Base-by-base conservation (phyloP, 2,113 vertebrate genomes). In the Oreochromis aureus region DNA sequence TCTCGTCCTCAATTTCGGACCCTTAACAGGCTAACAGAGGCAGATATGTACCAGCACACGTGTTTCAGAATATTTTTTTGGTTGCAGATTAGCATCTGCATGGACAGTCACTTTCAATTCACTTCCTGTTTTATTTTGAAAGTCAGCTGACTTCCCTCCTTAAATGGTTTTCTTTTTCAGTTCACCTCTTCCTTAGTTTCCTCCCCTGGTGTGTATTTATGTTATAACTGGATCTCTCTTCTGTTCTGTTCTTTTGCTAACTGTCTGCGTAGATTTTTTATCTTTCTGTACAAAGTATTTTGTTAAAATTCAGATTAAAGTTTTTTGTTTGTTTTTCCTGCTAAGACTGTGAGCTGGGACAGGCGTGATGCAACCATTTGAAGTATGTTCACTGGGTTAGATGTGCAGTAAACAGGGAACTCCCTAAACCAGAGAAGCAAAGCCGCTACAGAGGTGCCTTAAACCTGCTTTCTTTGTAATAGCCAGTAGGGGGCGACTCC, bases 281-380 rank as follows among this genome's bases (percentile, higher is more conserved):
- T 69, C 0, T 69, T 69, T 13, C 7, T 69, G 63, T 24, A 41
- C 63, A 69, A 41, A 15, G 66, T 41, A 22, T 71, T 71, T 71
- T 71, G 6, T 24, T 44, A 44, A 10, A 71, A 69, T 0, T 69
- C 36, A 44, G 12, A 69, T 41, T 9, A 24, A 69, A 71, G 12
- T 24, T 71, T 71, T 0, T 71, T 0, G 61, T 36, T 66, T 0
- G 61, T n/a, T 41, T 15, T 10, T 71, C n/a, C 66, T 22, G 12
- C 19, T 1, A 6, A 13, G 36, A 6, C 36, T 2, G 19, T 69
- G n/a, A 41, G 36, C 12, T 41, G 63, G 7, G 61, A 66, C 34
- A 13, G 11, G 7, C 3, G 3, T 0, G 36, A 71, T 1, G 36
- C n/a, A 71, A 15, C 5, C 36, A 24, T 41, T 8, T 69, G 34